Percentiles rank a stretch among this genome's conserved stretches.
phyloP scores from a whole-genome alignment of 2,888 invertebrate genomes.

The Cyclophora punctaria region DNA sequence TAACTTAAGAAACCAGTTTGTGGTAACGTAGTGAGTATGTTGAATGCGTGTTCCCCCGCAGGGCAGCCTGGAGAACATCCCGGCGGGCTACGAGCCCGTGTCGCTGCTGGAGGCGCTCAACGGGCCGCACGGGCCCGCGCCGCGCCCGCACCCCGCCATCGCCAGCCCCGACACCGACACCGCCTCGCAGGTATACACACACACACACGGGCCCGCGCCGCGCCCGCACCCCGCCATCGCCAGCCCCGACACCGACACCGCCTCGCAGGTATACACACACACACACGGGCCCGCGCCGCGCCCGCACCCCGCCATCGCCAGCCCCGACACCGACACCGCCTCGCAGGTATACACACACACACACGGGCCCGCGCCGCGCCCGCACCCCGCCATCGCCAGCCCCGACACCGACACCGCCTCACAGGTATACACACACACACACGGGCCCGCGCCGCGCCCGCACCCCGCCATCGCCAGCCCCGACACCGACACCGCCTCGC shows the following conservation, averaged over 20 bases:
- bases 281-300: conserved; percentile 26
- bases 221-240: conserved; percentile 36
- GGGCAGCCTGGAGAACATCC: conserved; percentile 88
- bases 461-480: conserved; percentile 56
- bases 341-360: conserved; percentile 50
- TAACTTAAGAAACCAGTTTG: too few relatives aligned
- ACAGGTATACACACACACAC: conserved; percentile 44
- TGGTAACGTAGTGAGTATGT: too few relatives aligned
- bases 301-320: conserved; percentile 49
- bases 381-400: conserved; percentile 49
- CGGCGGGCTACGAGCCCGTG: conserved; percentile 94
- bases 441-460: too few relatives aligned
- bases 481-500: conserved; percentile 78
- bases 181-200: conserved; percentile 55
- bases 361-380: conserved; percentile 27
- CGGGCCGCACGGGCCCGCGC: conserved; percentile 81
- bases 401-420: conserved; percentile 79
- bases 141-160: conserved; percentile 32
- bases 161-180: conserved; percentile 78
- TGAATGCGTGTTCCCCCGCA: conserved; percentile 26
- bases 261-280: conserved; percentile 50
- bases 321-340: conserved; percentile 78
- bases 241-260: conserved; percentile 78
- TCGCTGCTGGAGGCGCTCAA: conserved; percentile 96
- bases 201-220: conserved; percentile 33